phyloP scores from a whole-genome alignment of 2,113 vertebrate genomes.

The Mohoua ochrocephala region DNA sequence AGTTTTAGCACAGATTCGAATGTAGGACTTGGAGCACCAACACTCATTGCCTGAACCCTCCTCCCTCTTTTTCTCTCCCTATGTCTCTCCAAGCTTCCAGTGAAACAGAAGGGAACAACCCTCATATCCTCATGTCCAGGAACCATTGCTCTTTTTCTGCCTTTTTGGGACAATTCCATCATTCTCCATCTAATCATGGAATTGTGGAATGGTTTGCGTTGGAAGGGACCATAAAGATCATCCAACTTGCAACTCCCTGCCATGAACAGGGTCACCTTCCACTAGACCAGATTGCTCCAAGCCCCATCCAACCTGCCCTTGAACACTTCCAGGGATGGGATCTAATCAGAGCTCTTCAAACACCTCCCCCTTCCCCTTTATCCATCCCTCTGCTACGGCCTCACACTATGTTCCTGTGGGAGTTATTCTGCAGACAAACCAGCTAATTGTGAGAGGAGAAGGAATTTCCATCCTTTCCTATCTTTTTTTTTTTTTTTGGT shows the following conservation, averaged over 20 bases:
- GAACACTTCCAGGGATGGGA: not conserved
- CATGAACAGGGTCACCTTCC: not conserved
- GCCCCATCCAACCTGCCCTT: not conserved
- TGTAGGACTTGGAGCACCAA: not conserved
- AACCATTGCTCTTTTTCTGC: not conserved
- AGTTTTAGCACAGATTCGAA: not conserved
- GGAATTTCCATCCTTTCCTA: not conserved
- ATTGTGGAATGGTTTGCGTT: not conserved
- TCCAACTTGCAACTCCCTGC: not conserved
- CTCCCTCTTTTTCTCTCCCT: not conserved
- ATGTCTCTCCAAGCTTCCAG: not conserved
- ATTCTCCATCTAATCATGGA: not conserved
- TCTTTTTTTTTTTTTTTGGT: not conserved
- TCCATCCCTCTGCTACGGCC: not conserved
- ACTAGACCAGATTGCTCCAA: not conserved
- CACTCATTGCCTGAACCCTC: fast-evolving
- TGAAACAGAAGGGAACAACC: not conserved
- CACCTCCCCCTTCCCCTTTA: not conserved
- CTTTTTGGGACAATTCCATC: not conserved
- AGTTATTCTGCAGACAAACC: not conserved
- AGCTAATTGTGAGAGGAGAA: not conserved
- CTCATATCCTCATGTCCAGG: not conserved
- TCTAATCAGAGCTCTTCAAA: not conserved
- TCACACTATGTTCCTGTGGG: not conserved
- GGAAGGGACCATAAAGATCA: not conserved